These are phyloP conservation scores for Nymphalis c-album DNA, from an alignment of 2,888 invertebrate species.

Conservation along the genomic window DNA sequence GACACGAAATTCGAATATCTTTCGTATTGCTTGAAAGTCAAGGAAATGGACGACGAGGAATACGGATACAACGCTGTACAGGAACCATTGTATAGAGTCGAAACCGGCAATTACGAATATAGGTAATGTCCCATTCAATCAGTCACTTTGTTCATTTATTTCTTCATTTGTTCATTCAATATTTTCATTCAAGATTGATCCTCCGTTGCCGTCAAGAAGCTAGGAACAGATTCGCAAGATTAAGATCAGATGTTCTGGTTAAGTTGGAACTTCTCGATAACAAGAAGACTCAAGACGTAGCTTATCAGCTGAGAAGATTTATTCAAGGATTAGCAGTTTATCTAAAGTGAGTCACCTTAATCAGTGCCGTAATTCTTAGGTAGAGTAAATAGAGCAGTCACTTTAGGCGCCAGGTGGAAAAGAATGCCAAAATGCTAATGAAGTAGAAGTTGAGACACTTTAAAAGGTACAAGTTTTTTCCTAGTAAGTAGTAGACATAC, in stretches of 20 bases:
- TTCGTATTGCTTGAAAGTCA: slow-evolving; percentile 99
- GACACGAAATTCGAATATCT: slow-evolving; percentile 99
- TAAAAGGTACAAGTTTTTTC: no score
- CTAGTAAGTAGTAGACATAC: no score
- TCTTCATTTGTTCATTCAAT: background rate
- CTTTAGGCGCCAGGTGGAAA: no score
- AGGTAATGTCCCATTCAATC: slow-evolving; percentile 70
- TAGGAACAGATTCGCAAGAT: slow-evolving; percentile 89
- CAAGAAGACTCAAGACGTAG: slow-evolving; percentile 98
- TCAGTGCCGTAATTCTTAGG: background rate
- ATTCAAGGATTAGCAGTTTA: slow-evolving; percentile 90
- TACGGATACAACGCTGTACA: slow-evolving; percentile 95
- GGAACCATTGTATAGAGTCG: slow-evolving; percentile 98
- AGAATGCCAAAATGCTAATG: no score
- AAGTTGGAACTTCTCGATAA: slow-evolving; percentile 98
- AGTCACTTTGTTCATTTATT: background rate
- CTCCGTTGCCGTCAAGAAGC: slow-evolving; percentile 98
- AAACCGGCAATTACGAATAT: slow-evolving; percentile 99
- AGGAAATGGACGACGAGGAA: slow-evolving; percentile 99
- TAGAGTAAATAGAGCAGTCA: no score
- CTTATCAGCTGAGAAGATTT: slow-evolving; percentile 90
- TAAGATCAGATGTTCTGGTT: slow-evolving; percentile 95
- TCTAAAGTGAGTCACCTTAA: slow-evolving; percentile 61
- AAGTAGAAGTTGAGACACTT: no score
- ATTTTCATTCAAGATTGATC: slow-evolving; percentile 84